Conservation (phyloP, 2,888 invertebrate genomes). For the Vandiemenella viatica region DNA sequence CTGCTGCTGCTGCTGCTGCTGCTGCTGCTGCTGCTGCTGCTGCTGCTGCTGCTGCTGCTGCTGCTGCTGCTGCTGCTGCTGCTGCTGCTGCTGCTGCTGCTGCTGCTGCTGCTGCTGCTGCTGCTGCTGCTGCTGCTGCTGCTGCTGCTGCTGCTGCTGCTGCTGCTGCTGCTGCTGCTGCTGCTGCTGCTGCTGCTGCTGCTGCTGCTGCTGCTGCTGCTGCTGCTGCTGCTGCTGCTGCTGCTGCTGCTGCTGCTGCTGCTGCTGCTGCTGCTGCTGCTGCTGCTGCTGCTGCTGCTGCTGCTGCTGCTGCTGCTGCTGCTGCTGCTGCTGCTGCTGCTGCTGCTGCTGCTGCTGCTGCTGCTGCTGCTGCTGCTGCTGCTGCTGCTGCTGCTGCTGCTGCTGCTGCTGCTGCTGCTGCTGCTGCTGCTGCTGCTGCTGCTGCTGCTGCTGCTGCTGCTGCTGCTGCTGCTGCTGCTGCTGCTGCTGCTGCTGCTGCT, state of each 20-base stretch:
- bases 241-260: background rate
- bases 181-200: background rate
- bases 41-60: background rate
- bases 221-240: background rate
- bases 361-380: background rate
- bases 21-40: background rate
- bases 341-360: background rate
- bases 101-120: background rate
- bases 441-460: background rate
- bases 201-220: background rate
- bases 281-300: background rate
- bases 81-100: background rate
- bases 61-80: slow-evolving; percentile 1
- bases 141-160: background rate
- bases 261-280: background rate
- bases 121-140: slow-evolving; percentile 1
- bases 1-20: background rate
- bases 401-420: background rate
- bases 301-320: background rate
- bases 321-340: background rate
- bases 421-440: background rate
- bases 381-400: background rate
- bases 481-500: background rate
- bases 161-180: background rate
- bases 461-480: background rate